These are phyloP conservation scores for Plemyria rubiginata DNA, from an alignment of 2,888 invertebrate genomes.

Conservation along the genomic window DNA sequence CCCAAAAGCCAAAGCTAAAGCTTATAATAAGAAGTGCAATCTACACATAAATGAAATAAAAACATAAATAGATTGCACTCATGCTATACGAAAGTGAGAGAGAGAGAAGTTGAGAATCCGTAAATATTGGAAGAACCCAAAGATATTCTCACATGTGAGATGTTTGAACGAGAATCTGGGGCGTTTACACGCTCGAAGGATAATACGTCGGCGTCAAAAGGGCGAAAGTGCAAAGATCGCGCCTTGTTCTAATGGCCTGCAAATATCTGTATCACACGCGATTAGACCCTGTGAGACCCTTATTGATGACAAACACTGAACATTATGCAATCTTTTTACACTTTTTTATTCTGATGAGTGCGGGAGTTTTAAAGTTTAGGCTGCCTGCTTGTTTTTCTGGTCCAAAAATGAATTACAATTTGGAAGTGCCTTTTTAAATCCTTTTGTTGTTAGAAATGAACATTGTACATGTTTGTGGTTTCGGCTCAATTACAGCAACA, in stretches of 20 bases:
- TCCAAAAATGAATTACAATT: no score
- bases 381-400: no score
- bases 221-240: constrained; percentile 52
- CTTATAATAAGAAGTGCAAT: no score
- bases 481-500: no score
- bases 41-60: not conserved
- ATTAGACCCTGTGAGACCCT: constrained; percentile 53
- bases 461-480: no score
- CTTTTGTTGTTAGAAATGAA: no score
- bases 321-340: not conserved
- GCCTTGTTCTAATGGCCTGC: constrained; percentile 63
- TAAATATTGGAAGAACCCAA: constrained; percentile 1
- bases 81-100: not conserved
- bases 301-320: constrained; percentile 58
- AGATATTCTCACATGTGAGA: constrained; percentile 9
- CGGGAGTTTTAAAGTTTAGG: no score
- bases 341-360: not conserved
- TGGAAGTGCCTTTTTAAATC: no score
- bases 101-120: not conserved
- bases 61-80: not conserved
- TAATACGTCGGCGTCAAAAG: constrained; percentile 51
- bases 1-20: no score
- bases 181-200: constrained; percentile 48
- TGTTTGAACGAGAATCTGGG: constrained; percentile 12
- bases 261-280: constrained; percentile 63